Base-by-base conservation (phyloP, 92 coral and sea anemone species). In the Virgularia gustaviana region DNA sequence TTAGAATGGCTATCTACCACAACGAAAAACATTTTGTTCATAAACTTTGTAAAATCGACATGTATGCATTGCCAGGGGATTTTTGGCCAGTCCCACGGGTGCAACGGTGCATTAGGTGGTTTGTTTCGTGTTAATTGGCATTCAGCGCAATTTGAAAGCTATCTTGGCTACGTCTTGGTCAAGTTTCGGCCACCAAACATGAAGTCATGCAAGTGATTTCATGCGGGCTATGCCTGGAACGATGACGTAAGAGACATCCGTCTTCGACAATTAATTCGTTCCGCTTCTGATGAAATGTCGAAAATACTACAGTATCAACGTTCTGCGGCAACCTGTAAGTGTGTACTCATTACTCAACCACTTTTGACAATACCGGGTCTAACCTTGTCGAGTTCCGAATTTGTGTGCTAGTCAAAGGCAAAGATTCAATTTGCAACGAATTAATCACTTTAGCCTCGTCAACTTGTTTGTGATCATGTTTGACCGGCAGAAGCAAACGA, bases 251-350 rank as follows among this genome's bases (percentile, higher is more conserved):
- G 55, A 4, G 55, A 25, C 55, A 47, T 4, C 55, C 55, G 4
- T 47, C 55, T 47, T 47, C 20, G 15, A 4, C 22, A 15, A 25
- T 47, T 5, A 47, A 25, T 15, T 47, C 55, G 22, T 47, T 25
- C 18, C 22, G 15, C 22, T 25, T 47, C 22, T 25, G 15, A 25
- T 47, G 22, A 4, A 32, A 23, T 2, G 65, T 28, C 39, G 65
- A 8, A 58, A 58, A n/a, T 57, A 30, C 64, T n/a, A n/a, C 36
- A 41, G 47, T 28, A n/a, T 2, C 2, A 51, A 57, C 0, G 55
- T 20, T 25, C 65, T 43, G 2, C 79, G 85, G 81, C 82, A 81
- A 5, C 77, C 85, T 19, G 34, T n/a, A 57, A 81, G 24, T 47
- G 74, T 55, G 53, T n/a, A n/a, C n/a, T n/a, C n/a, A n/a, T n/a